Conservation (phyloP, 92 coral and sea anemone species). For the Epizoanthus rinbou region DNA sequence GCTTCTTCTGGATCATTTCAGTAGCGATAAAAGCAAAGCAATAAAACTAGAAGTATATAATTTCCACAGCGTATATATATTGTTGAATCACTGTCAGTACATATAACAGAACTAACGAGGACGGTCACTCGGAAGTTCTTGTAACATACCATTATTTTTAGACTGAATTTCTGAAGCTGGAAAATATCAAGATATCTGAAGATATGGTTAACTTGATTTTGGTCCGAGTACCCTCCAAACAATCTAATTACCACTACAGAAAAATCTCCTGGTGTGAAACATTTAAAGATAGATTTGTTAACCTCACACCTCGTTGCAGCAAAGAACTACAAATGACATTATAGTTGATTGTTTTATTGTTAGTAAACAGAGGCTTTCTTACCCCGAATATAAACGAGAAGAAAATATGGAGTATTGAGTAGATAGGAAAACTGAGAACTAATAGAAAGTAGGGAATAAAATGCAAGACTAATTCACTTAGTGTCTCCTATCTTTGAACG, state of each 20-base stretch:
- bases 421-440: background rate
- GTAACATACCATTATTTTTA: background rate
- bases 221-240: background rate
- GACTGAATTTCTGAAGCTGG: background rate
- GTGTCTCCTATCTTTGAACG: slow-evolving; percentile 42
- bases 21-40: no score
- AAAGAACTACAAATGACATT: background rate
- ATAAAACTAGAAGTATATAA: no score
- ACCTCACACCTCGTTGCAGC: slow-evolving; percentile 3
- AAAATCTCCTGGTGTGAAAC: slow-evolving; percentile 24
- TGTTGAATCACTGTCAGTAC: no score
- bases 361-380: background rate
- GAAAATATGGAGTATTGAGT: background rate
- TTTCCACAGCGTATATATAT: no score
- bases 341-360: background rate
- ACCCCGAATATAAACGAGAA: background rate
- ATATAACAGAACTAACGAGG: no score
- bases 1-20: no score
- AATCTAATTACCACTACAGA: slow-evolving; percentile 33
- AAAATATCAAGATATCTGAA: slow-evolving; percentile 14
- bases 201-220: slow-evolving; percentile 2
- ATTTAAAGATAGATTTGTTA: slow-evolving; percentile 36
- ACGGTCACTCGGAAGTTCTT: no score
- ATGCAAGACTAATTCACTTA: slow-evolving; percentile 30
- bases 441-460: slow-evolving; percentile 1